Conservation (phyloP, 1,140 invertebrate genomes). For the Venustaconcha ellipsiformis region DNA sequence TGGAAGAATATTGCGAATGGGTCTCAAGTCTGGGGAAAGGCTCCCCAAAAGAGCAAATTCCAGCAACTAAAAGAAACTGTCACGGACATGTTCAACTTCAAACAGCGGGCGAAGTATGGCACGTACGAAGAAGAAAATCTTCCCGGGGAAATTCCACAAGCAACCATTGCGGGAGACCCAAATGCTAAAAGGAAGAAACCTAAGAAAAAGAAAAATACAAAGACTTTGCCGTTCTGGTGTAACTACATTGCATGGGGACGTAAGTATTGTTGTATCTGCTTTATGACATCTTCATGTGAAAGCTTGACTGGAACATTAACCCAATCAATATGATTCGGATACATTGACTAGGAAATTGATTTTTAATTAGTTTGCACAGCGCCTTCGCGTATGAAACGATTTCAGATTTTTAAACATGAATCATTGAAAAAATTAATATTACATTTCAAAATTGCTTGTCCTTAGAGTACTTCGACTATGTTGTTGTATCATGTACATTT, state of each 20-base stretch:
- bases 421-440: too few species aligned
- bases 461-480: too few species aligned
- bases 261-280: conserved; percentile 1
- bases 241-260: conserved; percentile 52
- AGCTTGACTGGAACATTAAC: too few species aligned
- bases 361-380: too few species aligned
- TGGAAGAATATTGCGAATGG: conserved; percentile 23
- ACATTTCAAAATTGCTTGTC: too few species aligned
- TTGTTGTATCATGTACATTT: too few species aligned
- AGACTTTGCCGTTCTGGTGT: conserved; percentile 49
- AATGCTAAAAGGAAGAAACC: conserved; percentile 19
- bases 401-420: too few species aligned
- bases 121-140: conserved; percentile 8
- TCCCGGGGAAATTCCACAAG: conserved; percentile 8
- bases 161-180: conserved; percentile 22
- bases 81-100: neutral
- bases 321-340: too few species aligned
- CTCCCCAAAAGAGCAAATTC: conserved; percentile 10
- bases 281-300: too few species aligned
- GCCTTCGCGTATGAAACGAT: too few species aligned
- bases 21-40: conserved; percentile 12
- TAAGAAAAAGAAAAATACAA: conserved; percentile 47
- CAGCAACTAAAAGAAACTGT: conserved; percentile 7
- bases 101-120: neutral
- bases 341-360: too few species aligned